phyloP scores from a whole-genome alignment of 2,113 vertebrate species.

The Oceanites oceanicus region DNA sequence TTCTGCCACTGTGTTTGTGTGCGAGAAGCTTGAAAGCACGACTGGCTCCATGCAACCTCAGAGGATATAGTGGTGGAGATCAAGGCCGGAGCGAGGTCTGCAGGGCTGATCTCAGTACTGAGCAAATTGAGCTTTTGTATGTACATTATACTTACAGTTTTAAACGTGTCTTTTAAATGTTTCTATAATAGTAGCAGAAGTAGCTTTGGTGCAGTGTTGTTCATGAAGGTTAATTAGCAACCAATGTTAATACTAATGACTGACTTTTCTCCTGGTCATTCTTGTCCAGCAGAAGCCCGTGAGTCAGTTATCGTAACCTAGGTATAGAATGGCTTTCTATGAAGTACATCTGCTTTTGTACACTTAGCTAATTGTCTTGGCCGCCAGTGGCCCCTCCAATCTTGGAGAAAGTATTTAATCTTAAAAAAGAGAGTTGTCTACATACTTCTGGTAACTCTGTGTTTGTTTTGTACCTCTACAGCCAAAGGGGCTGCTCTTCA shows the following conservation, averaged over 20 bases:
- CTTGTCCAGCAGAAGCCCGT: background rate
- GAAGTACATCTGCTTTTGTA: background rate
- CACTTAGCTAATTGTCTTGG: background rate
- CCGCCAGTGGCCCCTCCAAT: background rate
- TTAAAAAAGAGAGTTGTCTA: background rate
- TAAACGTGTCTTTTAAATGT: background rate
- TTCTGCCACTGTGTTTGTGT: background rate
- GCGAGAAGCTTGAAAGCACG: fast-evolving
- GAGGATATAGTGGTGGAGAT: background rate
- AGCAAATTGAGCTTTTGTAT: background rate
- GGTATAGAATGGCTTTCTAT: background rate
- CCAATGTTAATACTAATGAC: background rate
- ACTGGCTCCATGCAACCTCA: background rate
- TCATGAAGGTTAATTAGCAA: background rate
- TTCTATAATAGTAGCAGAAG: background rate
- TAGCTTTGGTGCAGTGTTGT: background rate
- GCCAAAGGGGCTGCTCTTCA: background rate
- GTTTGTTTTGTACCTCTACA: background rate
- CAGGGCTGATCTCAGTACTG: background rate
- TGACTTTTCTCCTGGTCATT: background rate
- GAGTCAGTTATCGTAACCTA: background rate
- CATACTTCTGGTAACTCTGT: background rate
- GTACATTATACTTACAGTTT: background rate
- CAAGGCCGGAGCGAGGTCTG: background rate
- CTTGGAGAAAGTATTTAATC: background rate